A percentile compares a stretch with the other conserved stretches of the same genome.
These are phyloP conservation scores for Bos taurus DNA, from an alignment of 2,113 vertebrate genomes.

Conservation along the genomic window ARS-UCD2.0 NC_037346.1:27924001-27924500, in stretches of 20 bases:
- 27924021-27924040: background rate
- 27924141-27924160: background rate
- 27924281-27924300: slow-evolving; percentile 71
- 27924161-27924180: background rate
- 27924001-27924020: background rate
- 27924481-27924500: background rate
- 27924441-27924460: background rate
- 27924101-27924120: background rate
- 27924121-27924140: fast-evolving
- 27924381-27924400: background rate
- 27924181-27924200: background rate
- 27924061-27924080: background rate
- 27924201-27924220: background rate
- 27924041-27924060: background rate
- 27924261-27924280: slow-evolving; percentile 66
- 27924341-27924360: slow-evolving; percentile 68
- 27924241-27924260: slow-evolving; percentile 40
- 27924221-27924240: slow-evolving; percentile 53
- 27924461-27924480: background rate
- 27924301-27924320: slow-evolving; percentile 74
- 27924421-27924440: background rate
- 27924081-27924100: background rate
- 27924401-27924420: background rate
- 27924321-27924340: slow-evolving; percentile 65
- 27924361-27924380: slow-evolving; percentile 41